Evolutionary conservation across 2,888 invertebrate species (phyloP).

Genomic region (Apamea epomidion): DNA sequence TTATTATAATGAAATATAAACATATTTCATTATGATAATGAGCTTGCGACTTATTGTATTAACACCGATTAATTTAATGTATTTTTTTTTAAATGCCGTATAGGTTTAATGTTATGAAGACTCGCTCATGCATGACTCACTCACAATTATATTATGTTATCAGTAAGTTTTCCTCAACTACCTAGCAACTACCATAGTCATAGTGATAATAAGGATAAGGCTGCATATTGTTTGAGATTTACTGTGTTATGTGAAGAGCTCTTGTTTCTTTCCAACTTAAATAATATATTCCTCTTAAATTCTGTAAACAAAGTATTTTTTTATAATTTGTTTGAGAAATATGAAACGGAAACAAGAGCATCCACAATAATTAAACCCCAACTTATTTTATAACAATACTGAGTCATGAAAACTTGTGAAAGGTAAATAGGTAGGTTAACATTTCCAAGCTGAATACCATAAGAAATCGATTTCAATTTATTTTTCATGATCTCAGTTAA

Average conservation of each 20-base stretch:
- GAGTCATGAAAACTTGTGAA: slow-evolving; percentile 15
- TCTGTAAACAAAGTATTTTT: not conserved
- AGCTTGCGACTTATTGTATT: slow-evolving; percentile 8
- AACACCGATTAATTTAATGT: not conserved
- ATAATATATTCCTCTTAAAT: not conserved
- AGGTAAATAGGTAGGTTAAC: slow-evolving; percentile 3
- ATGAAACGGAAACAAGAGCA: not conserved
- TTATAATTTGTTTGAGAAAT: not conserved
- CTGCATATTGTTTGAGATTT: not conserved
- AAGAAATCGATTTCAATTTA: slow-evolving; percentile 23
- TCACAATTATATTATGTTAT: not conserved
- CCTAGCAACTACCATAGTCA: not conserved
- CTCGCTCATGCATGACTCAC: not conserved
- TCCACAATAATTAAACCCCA: not conserved
- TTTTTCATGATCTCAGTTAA: slow-evolving; percentile 22
- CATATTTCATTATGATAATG: not conserved
- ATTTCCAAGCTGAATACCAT: slow-evolving; percentile 5
- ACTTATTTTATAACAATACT: not conserved
- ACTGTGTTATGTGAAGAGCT: not conserved
- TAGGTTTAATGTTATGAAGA: not conserved
- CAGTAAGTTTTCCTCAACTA: slow-evolving; percentile 8
- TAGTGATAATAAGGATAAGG: not conserved
- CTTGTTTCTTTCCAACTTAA: not conserved
- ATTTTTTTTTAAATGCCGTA: not conserved
- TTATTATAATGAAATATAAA: not conserved